A percentile compares a stretch with the other conserved stretches of the same genome.
Evolutionary conservation across 2,797 vertebrate genomes (phyloP).

Genomic region (Chrosomus eos): DNA sequence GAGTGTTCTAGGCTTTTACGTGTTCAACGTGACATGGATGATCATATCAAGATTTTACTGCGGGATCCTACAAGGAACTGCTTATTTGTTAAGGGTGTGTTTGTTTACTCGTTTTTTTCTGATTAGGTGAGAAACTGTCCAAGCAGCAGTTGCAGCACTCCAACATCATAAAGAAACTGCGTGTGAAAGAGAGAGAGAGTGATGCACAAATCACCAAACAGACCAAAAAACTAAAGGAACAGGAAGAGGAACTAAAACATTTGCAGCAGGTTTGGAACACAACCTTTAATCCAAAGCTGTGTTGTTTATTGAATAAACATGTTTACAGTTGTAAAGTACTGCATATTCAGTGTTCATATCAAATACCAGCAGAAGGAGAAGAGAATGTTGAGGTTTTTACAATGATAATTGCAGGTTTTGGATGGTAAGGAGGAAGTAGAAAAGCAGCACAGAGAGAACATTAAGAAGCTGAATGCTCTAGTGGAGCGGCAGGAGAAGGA

Average conservation of each 20-base stretch:
- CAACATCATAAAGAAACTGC: slow-evolving; percentile 97
- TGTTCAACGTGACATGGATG: neutral
- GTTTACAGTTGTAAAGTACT: neutral
- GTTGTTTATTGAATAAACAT: neutral
- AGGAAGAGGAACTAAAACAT: slow-evolving; percentile 89
- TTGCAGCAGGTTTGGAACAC: slow-evolving; percentile 85
- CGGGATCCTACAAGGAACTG: neutral
- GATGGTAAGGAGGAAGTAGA: slow-evolving; percentile 97
- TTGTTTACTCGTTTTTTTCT: slow-evolving; percentile 18
- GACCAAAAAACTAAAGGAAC: slow-evolving; percentile 87
- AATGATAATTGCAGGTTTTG: slow-evolving; percentile 80
- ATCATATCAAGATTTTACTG: neutral
- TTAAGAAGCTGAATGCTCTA: slow-evolving; percentile 89
- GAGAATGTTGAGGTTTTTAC: neutral
- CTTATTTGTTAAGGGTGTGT: neutral
- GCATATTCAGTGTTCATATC: neutral
- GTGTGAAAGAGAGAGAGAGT: slow-evolving; percentile 92
- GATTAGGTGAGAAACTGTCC: slow-evolving; percentile 94
- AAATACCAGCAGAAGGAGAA: neutral
- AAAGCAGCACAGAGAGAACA: slow-evolving; percentile 95
- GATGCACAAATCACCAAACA: slow-evolving; percentile 84
- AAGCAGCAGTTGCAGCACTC: slow-evolving; percentile 97
- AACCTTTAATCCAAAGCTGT: neutral
- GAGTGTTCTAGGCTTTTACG: slow-evolving; percentile 28
- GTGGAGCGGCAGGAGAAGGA: slow-evolving; percentile 94